These are phyloP conservation scores for Vespertilio murinus DNA, from an alignment of 2,797 vertebrate species.

Conservation along the genomic window DNA sequence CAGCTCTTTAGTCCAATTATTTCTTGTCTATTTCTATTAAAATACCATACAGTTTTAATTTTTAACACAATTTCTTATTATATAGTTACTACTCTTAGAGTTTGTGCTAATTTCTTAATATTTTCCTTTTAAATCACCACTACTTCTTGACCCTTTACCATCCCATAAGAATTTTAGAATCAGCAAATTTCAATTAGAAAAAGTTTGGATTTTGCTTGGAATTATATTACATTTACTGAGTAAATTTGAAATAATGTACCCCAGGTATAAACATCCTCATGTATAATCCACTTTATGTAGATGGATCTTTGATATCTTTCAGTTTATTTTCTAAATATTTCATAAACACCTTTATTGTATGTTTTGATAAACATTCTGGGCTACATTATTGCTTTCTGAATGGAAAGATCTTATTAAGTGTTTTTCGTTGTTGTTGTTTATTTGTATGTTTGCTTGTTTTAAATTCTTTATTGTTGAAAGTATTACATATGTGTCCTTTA, in stretches of 20 bases:
- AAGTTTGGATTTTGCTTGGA: neutral
- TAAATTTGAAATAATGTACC: neutral
- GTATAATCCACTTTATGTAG: neutral
- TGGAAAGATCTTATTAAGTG: neutral
- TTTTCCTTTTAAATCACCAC: neutral
- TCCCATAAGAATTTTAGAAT: neutral
- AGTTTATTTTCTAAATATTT: slow-evolving; percentile 5
- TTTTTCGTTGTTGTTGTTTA: neutral
- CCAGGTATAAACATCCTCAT: neutral
- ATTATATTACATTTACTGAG: neutral
- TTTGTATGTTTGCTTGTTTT: no score
- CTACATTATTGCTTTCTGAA: neutral
- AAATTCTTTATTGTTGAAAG: no score
- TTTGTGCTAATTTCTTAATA: neutral
- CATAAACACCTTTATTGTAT: neutral
- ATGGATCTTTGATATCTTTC: neutral
- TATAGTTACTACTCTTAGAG: neutral
- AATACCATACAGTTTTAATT: neutral
- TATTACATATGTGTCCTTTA: no score
- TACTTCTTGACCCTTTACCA: neutral
- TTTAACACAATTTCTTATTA: slow-evolving; percentile 28
- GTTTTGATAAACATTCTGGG: neutral
- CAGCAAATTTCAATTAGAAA: neutral
- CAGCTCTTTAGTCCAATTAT: neutral
- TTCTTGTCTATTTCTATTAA: neutral